phyloP scores from a whole-genome alignment of 2,113 vertebrate species.

The Larimichthys polyactis region DNA sequence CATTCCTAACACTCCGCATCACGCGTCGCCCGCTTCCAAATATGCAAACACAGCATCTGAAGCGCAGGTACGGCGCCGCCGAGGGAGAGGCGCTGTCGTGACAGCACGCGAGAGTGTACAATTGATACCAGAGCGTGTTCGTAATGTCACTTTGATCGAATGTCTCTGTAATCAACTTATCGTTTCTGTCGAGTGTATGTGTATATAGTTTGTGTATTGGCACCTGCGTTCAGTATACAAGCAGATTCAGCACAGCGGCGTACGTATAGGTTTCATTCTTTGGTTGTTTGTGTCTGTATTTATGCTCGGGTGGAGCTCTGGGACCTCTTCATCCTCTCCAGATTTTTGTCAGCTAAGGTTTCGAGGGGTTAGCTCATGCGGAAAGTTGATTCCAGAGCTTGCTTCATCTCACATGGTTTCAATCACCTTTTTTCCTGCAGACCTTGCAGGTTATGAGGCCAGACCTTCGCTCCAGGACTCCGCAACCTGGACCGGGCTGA shows the following conservation, averaged over 20 bases:
- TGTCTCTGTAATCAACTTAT: conserved; percentile 29
- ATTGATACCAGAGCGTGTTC: conserved; percentile 46
- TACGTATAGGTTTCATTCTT: conserved; percentile 10
- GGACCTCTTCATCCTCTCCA: conserved; percentile 74
- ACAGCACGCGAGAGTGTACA: conserved; percentile 13
- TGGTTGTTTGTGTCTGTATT: conserved; percentile 65
- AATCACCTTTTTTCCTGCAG: conserved; percentile 78
- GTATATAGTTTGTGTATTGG: conserved; percentile 19
- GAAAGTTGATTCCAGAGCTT: conserved; percentile 81
- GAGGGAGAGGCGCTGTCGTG: conserved; percentile 20
- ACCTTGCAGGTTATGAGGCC: conserved; percentile 66
- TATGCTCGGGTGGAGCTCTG: conserved; percentile 55
- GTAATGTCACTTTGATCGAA: conserved; percentile 53
- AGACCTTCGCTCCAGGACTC: conserved; percentile 55
- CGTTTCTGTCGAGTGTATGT: conserved; percentile 19
- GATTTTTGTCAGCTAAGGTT: conserved; percentile 77
- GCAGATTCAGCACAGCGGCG: conserved; percentile 24
- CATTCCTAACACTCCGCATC: conserved; percentile 48
- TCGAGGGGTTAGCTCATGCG: conserved; percentile 74
- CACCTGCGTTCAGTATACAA: conserved; percentile 28
- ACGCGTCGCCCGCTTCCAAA: conserved; percentile 22
- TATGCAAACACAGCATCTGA: conserved; percentile 30
- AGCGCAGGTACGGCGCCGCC: not conserved
- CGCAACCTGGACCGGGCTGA: conserved; percentile 45
- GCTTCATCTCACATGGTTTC: conserved; percentile 86